Evolutionary conservation across 2,797 vertebrate species (phyloP).

Genomic region (Alca torda): DNA sequence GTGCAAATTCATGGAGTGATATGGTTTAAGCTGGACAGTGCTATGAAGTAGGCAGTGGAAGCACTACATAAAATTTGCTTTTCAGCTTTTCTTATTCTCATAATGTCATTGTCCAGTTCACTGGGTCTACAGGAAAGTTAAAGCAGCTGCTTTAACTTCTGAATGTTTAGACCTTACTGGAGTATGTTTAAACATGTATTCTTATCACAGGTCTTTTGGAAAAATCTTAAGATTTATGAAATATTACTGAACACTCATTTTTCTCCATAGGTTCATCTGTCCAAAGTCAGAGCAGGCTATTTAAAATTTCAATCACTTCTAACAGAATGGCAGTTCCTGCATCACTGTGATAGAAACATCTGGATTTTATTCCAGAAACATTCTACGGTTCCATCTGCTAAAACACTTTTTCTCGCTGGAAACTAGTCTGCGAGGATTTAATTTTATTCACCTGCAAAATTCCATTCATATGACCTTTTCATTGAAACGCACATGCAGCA

Average conservation of each 20-base stretch:
- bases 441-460: slow-evolving; percentile 45
- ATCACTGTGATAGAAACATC: slow-evolving; percentile 15
- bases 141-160: neutral
- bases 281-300: neutral
- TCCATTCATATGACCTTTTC: slow-evolving; percentile 10
- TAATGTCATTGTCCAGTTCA: neutral
- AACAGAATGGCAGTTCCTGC: neutral
- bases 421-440: slow-evolving; percentile 13
- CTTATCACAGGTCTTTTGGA: neutral
- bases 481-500: neutral
- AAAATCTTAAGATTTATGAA: neutral
- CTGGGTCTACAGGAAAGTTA: neutral
- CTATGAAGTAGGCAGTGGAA: neutral
- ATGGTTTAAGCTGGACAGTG: neutral
- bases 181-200: neutral
- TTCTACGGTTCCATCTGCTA: neutral
- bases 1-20: neutral
- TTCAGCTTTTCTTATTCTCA: neutral
- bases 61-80: neutral
- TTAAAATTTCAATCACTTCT: neutral
- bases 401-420: neutral
- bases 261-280: neutral
- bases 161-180: neutral
- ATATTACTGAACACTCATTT: neutral
- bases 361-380: slow-evolving; percentile 46